These are phyloP conservation scores for Taxidea taxus DNA, from an alignment of 2,113 vertebrate genomes.

Conservation along the genomic window DNA sequence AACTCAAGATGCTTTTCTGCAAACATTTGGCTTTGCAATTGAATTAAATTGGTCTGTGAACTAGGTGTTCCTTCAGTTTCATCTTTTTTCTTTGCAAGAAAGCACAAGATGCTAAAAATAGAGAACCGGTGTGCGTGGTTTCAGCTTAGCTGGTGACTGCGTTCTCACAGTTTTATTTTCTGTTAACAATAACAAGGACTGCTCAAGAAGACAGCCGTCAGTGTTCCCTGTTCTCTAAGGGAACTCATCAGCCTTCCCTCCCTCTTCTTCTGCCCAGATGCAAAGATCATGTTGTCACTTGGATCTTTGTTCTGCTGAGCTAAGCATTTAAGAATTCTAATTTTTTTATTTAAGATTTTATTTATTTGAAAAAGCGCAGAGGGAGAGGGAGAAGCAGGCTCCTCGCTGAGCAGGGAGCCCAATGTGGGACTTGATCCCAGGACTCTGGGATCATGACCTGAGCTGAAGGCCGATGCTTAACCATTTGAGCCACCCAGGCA, in stretches of 20 bases:
- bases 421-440: neutral
- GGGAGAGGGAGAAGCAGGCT: neutral
- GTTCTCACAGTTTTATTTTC: neutral
- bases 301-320: neutral
- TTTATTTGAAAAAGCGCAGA: neutral
- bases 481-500: neutral
- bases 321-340: neutral
- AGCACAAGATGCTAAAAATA: conserved; percentile 16
- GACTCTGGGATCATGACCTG: neutral
- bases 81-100: conserved; percentile 47
- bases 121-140: neutral
- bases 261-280: neutral
- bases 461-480: neutral
- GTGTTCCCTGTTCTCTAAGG: neutral
- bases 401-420: neutral
- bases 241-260: neutral
- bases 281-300: neutral
- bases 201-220: neutral
- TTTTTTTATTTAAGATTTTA: neutral
- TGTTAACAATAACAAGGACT: neutral
- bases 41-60: neutral
- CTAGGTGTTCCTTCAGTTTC: conserved; percentile 22
- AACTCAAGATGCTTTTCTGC: neutral
- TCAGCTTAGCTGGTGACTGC: neutral
- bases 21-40: neutral